Conservation (phyloP, 2,797 vertebrate species). For the Lindbergichthys nudifrons region DNA sequence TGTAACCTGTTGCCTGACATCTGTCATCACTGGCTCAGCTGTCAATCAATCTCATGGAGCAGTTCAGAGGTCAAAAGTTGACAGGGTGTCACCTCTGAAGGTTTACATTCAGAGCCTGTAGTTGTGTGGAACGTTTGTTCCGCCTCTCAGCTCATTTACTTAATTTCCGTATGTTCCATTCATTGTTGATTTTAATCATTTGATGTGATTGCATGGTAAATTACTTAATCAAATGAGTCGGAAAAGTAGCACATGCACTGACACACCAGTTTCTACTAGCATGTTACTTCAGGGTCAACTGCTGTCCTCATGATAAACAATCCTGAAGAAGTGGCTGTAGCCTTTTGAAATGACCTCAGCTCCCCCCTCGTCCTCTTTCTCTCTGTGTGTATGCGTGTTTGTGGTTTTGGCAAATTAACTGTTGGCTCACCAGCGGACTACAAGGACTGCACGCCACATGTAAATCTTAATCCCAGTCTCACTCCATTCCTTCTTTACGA, state of each 20-base stretch:
- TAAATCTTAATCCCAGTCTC: conserved; percentile 17
- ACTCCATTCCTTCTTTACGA: conserved; percentile 24
- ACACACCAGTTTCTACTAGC: neutral
- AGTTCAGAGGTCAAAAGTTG: conserved; percentile 61
- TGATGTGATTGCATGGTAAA: neutral
- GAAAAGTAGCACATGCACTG: neutral
- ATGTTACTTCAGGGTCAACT: conserved; percentile 1
- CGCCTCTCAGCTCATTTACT: neutral
- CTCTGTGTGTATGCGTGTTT: conserved; percentile 32
- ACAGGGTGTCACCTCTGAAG: conserved; percentile 45
- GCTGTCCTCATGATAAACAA: conserved; percentile 12
- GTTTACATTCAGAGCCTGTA: neutral
- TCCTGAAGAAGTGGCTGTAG: conserved; percentile 1
- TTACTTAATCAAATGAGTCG: neutral
- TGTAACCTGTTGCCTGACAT: conserved; percentile 55
- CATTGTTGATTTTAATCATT: conserved; percentile 8
- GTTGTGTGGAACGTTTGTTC: neutral
- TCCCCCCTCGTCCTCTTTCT: conserved; percentile 6
- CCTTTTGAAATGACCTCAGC: conserved; percentile 32
- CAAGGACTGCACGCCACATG: conserved; percentile 68
- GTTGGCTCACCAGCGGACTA: conserved; percentile 33
- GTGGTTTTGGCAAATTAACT: conserved; percentile 45
- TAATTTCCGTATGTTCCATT: neutral
- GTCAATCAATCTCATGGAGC: conserved; percentile 43
- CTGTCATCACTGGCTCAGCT: conserved; percentile 60